A percentile compares a stretch with the other conserved stretches of the same genome.
These are phyloP conservation scores for Pangasianodon gigas DNA, from an alignment of 2,113 vertebrate genomes.

Conservation along the genomic window DNA sequence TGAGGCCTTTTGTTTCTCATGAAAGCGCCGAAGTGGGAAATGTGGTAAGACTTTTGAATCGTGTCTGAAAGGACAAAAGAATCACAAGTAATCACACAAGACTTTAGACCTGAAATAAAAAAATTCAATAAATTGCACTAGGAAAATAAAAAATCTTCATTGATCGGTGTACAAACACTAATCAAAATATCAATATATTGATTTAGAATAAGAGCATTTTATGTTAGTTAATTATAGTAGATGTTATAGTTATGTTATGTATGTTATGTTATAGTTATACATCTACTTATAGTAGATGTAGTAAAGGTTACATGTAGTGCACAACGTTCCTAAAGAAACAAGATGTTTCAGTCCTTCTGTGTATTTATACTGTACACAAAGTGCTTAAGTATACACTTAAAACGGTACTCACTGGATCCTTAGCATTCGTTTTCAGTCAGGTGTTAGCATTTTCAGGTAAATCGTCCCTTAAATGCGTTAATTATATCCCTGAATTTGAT, in stretches of 20 bases:
- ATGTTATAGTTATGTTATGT: no score
- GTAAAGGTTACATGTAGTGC: no score
- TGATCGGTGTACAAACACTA: not conserved
- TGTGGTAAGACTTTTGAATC: not conserved
- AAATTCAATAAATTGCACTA: not conserved
- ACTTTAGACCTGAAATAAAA: not conserved
- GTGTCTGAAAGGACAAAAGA: not conserved
- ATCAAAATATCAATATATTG: not conserved
- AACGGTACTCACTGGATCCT: no score
- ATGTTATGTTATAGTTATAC: no score
- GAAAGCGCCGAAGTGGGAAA: slow-evolving; percentile 18
- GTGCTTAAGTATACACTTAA: no score
- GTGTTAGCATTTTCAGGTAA: not conserved
- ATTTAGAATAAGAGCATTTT: not conserved
- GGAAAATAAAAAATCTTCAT: not conserved
- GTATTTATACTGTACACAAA: no score
- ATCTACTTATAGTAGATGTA: no score
- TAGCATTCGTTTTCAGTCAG: not conserved
- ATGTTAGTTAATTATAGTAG: no score
- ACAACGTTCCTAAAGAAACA: no score
- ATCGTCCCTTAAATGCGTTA: no score
- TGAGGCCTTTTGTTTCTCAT: slow-evolving; percentile 19
- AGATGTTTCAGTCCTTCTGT: no score
- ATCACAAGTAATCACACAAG: not conserved
- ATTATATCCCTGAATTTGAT: no score